Evolutionary conservation across 92 coral and sea anemone species (phyloP).

Genomic region (Palythoa heliodiscus): DNA sequence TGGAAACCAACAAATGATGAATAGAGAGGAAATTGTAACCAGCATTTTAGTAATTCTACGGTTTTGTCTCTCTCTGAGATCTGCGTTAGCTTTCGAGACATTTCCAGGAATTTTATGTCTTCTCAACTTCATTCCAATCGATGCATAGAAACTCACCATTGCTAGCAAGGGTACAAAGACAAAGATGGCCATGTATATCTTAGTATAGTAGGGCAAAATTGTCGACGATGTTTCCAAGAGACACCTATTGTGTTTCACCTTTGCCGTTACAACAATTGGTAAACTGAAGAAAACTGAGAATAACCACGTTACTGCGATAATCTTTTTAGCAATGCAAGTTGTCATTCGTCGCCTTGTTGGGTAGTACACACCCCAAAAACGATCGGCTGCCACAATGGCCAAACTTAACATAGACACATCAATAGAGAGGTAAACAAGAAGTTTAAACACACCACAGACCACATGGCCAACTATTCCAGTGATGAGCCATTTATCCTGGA

Average conservation of each 20-base stretch:
- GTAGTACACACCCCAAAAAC: background rate
- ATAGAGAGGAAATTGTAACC: background rate
- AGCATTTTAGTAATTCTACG: constrained; percentile 13
- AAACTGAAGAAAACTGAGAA: background rate
- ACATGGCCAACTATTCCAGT: background rate
- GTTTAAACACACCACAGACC: background rate
- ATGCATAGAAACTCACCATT: background rate
- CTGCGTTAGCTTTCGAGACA: background rate
- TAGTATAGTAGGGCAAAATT: background rate
- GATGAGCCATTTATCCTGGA: background rate
- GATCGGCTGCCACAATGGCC: constrained; percentile 10
- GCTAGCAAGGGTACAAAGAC: background rate
- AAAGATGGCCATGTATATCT: background rate
- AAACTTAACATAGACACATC: constrained; percentile 16
- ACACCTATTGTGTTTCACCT: background rate
- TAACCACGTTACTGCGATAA: background rate
- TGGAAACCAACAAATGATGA: background rate
- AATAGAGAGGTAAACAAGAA: constrained; percentile 1
- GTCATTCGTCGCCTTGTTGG: constrained; percentile 11
- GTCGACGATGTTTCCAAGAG: background rate
- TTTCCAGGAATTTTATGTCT: constrained; percentile 5
- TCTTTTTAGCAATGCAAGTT: background rate
- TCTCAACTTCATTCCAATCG: constrained; percentile 3
- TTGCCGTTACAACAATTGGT: background rate
- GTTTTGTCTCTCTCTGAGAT: background rate